Percentiles rank a stretch among this genome's conserved stretches.
Conservation (phyloP, 2,888 invertebrate species). For the Abrostola triplasia region DNA sequence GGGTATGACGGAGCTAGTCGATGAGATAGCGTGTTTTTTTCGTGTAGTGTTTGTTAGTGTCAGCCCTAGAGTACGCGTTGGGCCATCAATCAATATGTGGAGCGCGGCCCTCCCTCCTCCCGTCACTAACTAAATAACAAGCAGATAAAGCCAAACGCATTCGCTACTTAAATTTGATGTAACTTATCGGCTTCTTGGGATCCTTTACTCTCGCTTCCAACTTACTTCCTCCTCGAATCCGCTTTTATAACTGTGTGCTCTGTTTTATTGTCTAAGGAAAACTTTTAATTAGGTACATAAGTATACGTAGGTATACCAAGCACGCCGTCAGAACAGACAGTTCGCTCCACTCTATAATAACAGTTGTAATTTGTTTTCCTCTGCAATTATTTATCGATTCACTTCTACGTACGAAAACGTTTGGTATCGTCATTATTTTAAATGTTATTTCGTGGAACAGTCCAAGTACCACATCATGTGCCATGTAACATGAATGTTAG, state of each 20-base stretch:
- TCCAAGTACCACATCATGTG: conserved; percentile 2
- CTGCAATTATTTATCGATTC: conserved; percentile 37
- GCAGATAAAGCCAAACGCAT: conserved; percentile 73
- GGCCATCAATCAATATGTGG: conserved; percentile 76
- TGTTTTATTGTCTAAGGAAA: conserved; percentile 55
- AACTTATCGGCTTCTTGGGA: conserved; percentile 57
- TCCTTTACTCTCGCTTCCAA: conserved; percentile 33
- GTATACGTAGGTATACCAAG: conserved; percentile 21
- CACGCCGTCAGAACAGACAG: conserved; percentile 21
- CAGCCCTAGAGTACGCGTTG: conserved; percentile 68
- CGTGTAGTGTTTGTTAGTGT: conserved; percentile 55
- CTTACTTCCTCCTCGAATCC: conserved; percentile 33
- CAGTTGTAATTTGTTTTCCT: conserved; percentile 37
- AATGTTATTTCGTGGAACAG: conserved; percentile 13
- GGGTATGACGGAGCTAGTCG: conserved; percentile 15
- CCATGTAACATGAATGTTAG: conserved; percentile 11
- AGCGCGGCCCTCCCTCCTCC: conserved; percentile 53
- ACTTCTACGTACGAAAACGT: conserved; percentile 11
- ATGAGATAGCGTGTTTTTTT: conserved; percentile 43
- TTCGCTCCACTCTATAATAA: conserved; percentile 35
- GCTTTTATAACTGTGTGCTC: conserved; percentile 33
- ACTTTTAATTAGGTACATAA: conserved; percentile 63
- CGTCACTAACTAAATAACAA: conserved; percentile 73
- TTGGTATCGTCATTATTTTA: conserved; percentile 25
- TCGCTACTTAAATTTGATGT: conserved; percentile 67